Base-by-base conservation (phyloP, 2,888 invertebrate species). In the Tachina lurida region DNA sequence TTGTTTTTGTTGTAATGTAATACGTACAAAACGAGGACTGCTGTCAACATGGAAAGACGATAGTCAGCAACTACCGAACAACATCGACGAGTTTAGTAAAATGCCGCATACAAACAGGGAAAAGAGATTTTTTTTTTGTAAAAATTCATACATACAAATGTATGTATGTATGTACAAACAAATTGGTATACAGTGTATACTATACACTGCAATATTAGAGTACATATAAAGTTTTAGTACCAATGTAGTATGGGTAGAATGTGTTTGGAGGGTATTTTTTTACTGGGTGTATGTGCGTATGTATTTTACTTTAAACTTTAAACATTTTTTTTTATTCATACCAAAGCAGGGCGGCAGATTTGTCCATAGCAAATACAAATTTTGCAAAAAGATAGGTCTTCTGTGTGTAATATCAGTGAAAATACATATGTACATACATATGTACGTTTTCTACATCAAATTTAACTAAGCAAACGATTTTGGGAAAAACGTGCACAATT, bases 321-420 rank as follows among this genome's bases (percentile, higher is more conserved):
- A 74, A 79, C 68, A n/a, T n/a, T 79, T 58, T 75, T 79, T 79
- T 74, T 63, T 75, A 47, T 84, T 58, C 68, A 78, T 52, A 68
- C 41, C 67, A 65, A 45, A 78, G 67, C 45, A 47, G 74, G 54
- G 62, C 54, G 43, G 70, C 19, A 56, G 79, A 78, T 84, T 79
- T 79, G 78, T 78, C 49, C 74, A 79, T 70, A 79, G 43, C 56
- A 84, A 79, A 79, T 70, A 74, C 65, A 58, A 70, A 79, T 73
- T 74, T 56, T 62, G 17, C 12, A n/a, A 47, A 49, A 77, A 67
- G 31, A 22, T 67, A 67, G 52, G 22, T 19, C 67, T 56, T 15
- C 15, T 12, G 31, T 31, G 5, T 31, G 31, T 17, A 58, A 31
- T 15, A 31, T 15, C 4, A 31, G 31, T 58, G 58, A 39, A 58